A percentile compares a stretch with the other conserved stretches of the same genome.
Evolutionary conservation across 2,113 vertebrate species (phyloP).

Genomic region (Hydropotes inermis): DNA sequence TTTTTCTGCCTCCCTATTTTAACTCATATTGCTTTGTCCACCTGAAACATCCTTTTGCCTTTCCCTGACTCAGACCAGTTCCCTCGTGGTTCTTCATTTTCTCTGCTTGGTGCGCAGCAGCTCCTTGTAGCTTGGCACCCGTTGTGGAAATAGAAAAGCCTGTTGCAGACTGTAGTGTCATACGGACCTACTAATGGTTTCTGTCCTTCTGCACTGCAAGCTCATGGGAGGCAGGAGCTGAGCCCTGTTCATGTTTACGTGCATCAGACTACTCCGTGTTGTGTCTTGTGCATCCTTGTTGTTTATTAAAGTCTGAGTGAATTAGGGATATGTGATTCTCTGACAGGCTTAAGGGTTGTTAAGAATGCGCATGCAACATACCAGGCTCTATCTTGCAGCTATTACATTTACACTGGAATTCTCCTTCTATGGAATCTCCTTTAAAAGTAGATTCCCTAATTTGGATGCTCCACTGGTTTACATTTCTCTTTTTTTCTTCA

Average conservation of each 20-base stretch:
- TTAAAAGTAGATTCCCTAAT: conserved; percentile 1
- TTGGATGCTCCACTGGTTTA: neutral
- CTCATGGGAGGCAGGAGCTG: neutral
- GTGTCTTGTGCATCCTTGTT: neutral
- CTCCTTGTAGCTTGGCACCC: neutral
- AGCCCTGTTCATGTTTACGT: neutral
- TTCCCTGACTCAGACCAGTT: neutral
- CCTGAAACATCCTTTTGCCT: neutral
- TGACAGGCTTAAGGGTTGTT: neutral
- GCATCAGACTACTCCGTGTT: neutral
- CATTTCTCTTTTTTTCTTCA: neutral
- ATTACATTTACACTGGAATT: conserved; percentile 29
- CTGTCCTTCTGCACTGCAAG: neutral
- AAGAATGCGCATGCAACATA: neutral
- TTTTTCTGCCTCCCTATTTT: neutral
- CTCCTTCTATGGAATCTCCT: neutral
- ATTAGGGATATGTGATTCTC: neutral
- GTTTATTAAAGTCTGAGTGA: neutral
- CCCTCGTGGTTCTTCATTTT: neutral
- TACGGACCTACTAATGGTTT: neutral
- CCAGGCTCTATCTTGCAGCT: neutral
- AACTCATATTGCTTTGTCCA: neutral
- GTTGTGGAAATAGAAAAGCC: neutral
- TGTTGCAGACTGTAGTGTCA: neutral
- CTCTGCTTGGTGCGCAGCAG: neutral